Evolutionary conservation across 2,888 invertebrate species (phyloP), one percentile per base, ranked within the genome.

Genomic region (Danaus chrysippus): DNA sequence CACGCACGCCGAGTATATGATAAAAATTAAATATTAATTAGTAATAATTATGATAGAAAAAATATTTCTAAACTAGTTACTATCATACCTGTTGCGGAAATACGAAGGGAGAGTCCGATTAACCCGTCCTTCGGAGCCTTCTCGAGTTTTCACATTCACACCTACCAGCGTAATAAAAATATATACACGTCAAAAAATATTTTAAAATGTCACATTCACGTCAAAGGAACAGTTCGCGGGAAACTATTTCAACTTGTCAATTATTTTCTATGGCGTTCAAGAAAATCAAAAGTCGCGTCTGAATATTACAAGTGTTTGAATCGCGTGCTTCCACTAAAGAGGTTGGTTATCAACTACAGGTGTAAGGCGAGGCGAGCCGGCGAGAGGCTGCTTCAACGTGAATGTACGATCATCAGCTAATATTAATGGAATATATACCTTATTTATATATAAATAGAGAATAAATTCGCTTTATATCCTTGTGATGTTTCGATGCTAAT

Each of bases 91-190:
- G 79, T 84, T 76, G 71, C 77, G 73, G 78, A 81, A 82, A 73
- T 71, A 68, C 76, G 73, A 74, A 81, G 76, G 81, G 77, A 80
- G 79, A 77, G 76, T 69, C 67, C 49, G 49, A 17, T 49, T 17
- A 76, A 81, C 81, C 83, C 80, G 83, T 79, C 79, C 78, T 81
- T 81, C 78, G 81, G 81, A 81, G 75, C 72, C 68, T 73, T 77
- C 78, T 79, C 78, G 78, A 80, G 76, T 79, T 81, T 81, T 84
- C 84, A 84, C 86, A 82, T 76, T 73, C 80, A 81, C 80, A 76
- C 69, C 76, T 71, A 67, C 68, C 72, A 65, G 3, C 63, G 63
- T 66, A 68, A 64, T 63, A 52, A 62, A 61, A 60, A 55, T 56
- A 43, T 57, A 15, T 49, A 42, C 52, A 55, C 61, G 23, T 34